phyloP scores from a whole-genome alignment of 2,888 invertebrate genomes.

The Chydorus sphaericus region DNA sequence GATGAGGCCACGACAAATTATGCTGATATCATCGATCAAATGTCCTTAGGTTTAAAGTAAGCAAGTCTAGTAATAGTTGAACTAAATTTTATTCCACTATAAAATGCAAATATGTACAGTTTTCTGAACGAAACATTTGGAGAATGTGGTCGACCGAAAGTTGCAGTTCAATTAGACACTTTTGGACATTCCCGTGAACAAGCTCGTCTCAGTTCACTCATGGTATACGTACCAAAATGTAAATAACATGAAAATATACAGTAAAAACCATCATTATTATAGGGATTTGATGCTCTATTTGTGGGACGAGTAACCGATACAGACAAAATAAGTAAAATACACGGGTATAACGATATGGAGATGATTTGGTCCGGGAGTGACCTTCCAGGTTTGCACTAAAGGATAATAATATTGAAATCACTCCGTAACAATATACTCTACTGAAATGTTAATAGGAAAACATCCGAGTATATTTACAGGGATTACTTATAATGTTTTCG shows the following conservation, averaged over 20 bases:
- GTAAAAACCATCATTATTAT: background rate
- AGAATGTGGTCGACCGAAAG: conserved; percentile 53
- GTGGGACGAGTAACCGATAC: conserved; percentile 34
- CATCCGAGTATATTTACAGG: conserved; percentile 36
- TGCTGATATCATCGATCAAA: conserved; percentile 24
- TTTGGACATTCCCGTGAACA: conserved; percentile 65
- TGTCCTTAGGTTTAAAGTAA: conserved; percentile 24
- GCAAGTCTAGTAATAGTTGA: background rate
- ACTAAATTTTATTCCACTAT: background rate
- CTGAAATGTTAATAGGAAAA: too few species aligned
- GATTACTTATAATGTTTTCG: conserved; percentile 30
- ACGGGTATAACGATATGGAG: conserved; percentile 23
- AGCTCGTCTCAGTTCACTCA: conserved; percentile 38
- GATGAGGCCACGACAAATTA: conserved; percentile 25
- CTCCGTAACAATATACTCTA: too few species aligned
- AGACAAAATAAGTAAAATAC: conserved; percentile 22
- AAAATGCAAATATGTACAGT: conserved; percentile 20
- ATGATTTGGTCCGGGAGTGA: conserved; percentile 28
- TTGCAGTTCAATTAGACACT: conserved; percentile 77
- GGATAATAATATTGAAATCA: too few species aligned
- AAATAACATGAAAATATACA: too few species aligned
- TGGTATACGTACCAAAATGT: conserved; percentile 22
- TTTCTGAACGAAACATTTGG: conserved; percentile 50
- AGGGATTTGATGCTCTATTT: conserved; percentile 34
- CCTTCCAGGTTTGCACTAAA: too few species aligned